Conservation (phyloP, 2,888 invertebrate species). For the Galerucella nymphaeae region DNA sequence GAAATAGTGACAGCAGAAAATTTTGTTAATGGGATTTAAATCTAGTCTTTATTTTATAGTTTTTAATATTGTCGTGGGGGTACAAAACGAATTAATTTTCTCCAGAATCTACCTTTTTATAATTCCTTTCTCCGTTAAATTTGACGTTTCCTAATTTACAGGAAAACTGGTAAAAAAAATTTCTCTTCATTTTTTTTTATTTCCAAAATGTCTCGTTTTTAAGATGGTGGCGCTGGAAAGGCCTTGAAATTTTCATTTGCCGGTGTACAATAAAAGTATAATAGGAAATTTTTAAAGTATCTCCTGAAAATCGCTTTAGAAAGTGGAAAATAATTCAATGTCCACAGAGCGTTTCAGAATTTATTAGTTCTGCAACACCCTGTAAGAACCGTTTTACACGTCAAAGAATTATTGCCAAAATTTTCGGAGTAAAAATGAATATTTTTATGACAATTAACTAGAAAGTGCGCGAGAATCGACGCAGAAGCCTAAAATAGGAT, state of each 20-base stretch:
- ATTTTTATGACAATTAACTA: too few relatives aligned
- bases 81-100: background rate
- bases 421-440: too few relatives aligned
- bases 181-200: background rate
- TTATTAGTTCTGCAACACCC: constrained; percentile 6
- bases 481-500: too few relatives aligned
- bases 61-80: constrained; percentile 6
- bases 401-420: too few relatives aligned
- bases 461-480: too few relatives aligned
- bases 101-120: background rate
- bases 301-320: constrained; percentile 24
- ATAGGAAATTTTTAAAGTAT: constrained; percentile 13
- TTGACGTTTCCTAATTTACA: too few relatives aligned
- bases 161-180: background rate
- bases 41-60: constrained; percentile 30
- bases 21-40: constrained; percentile 7
- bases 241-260: constrained; percentile 23
- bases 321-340: too few relatives aligned
- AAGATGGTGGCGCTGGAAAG: background rate
- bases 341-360: constrained; percentile 15
- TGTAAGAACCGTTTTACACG: constrained; percentile 38
- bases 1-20: background rate
- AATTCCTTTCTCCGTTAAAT: background rate
- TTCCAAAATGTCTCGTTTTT: background rate
- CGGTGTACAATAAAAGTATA: constrained; percentile 13